Percentiles rank a stretch among this genome's conserved stretches.
phyloP scores from a whole-genome alignment of 92 coral and sea anemone genomes.

The Epizoanthus ramosus region DNA sequence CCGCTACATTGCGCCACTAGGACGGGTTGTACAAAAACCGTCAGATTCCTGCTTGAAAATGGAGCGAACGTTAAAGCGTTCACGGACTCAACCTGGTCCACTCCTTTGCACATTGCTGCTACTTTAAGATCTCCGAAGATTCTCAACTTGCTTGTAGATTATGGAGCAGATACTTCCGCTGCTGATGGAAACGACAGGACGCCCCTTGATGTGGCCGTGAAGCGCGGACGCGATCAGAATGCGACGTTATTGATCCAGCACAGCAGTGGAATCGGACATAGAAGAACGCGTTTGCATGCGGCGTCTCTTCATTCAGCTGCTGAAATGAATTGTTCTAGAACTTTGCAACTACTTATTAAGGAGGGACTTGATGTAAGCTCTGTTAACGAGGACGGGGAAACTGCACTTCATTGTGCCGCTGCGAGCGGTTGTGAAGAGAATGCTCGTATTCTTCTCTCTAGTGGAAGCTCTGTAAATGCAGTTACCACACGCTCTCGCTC shows the following conservation, averaged over 20 bases:
- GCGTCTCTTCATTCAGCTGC: conserved; percentile 34
- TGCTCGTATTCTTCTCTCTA: conserved; percentile 20
- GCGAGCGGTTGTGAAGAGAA: conserved; percentile 11
- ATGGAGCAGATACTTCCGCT: conserved; percentile 24
- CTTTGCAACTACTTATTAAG: not conserved
- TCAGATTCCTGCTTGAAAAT: conserved; percentile 22
- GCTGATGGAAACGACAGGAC: conserved; percentile 40
- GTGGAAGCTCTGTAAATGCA: not conserved
- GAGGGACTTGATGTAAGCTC: conserved; percentile 21
- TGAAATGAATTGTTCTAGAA: conserved; percentile 14
- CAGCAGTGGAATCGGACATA: not conserved
- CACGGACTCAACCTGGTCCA: conserved; percentile 30
- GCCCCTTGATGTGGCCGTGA: conserved; percentile 26
- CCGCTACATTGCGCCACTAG: conserved; percentile 24
- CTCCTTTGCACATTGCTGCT: conserved; percentile 40
- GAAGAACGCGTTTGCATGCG: not conserved
- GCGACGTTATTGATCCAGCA: conserved; percentile 1
- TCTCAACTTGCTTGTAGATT: conserved; percentile 22
- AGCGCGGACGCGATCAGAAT: conserved; percentile 14
- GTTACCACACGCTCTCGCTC: conserved; percentile 11
- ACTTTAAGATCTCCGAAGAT: conserved; percentile 24
- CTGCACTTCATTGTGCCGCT: conserved; percentile 13
- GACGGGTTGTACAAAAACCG: conserved; percentile 5
- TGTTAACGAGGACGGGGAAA: not conserved
- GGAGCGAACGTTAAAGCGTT: conserved; percentile 41